Conservation (phyloP, 1,140 invertebrate species). For the Sitobion miscanthi region DNA sequence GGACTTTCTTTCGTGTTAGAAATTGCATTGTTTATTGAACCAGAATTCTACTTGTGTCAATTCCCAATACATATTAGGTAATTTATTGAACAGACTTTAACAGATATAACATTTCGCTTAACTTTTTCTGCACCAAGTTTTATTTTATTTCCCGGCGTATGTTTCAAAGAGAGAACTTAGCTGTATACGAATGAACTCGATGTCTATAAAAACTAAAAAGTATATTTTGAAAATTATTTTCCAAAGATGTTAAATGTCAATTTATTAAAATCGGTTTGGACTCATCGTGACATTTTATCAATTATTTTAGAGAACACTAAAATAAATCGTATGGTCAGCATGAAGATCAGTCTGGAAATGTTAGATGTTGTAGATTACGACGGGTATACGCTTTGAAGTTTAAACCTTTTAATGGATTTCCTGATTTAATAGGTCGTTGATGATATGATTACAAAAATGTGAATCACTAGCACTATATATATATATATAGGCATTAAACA, state of each 20-base stretch:
- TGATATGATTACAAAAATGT: neutral
- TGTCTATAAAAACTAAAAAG: neutral
- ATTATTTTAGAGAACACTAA: neutral
- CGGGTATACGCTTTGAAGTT: neutral
- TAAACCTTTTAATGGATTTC: neutral
- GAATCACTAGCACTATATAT: neutral
- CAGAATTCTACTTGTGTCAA: neutral
- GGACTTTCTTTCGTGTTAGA: neutral
- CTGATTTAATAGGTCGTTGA: neutral
- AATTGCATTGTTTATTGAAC: conserved; percentile 25
- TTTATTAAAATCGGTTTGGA: neutral
- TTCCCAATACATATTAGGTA: neutral
- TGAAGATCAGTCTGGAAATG: neutral
- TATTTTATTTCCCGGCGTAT: neutral
- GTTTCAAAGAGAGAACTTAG: neutral
- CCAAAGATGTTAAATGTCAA: neutral
- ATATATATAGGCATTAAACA: neutral
- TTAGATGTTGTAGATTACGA: neutral
- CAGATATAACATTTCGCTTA: neutral
- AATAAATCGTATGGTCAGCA: neutral
- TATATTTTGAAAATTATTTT: neutral
- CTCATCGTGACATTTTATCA: neutral
- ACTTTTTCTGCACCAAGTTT: neutral
- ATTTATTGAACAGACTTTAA: neutral
- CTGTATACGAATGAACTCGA: neutral